Evolutionary conservation across 2,797 vertebrate species (phyloP), one percentile per base, ranked within the genome.

Genomic region (Falco columbarius): DNA sequence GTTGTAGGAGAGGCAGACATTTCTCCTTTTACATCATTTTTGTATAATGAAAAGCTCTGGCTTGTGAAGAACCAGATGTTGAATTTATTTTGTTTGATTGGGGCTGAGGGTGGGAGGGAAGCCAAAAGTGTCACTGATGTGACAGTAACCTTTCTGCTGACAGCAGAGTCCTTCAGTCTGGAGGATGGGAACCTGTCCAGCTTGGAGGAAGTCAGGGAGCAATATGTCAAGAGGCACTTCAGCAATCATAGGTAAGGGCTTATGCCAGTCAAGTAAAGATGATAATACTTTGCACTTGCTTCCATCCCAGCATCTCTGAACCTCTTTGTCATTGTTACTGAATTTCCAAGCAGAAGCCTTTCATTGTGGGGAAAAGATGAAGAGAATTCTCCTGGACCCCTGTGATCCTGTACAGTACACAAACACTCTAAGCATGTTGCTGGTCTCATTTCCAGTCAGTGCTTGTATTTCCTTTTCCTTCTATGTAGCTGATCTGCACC

Each of bases 151-250:
- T 93, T 97, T 95, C 70, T 95, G 63, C 77, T 94, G 65, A 82
- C 81, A 73, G 59, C 90, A 98, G 98, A 96, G 10, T 81, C 83
- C 81, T 97, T 97, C 83, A 95, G 97, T 44, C 83, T 98, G 81
- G 97, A 98, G 52, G 98, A 98, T 82, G 97, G 94, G 24, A 98
- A 95, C 52, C 98, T 96, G 1, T 97, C 89, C 75, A 98, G 67
- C 95, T 90, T 99, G 96, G 97, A 98, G 82, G 98, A 98, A 82
- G 96, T 98, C 79, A 98, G 96, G 86, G 97, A 98, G 44, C 97
- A 98, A 67, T 99, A 98, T 55, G 85, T 97, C 84, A 97, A 76
- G 29, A 94, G 95, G 44, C 96, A 97, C 87, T 98, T 95, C 6
- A 79, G 58, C 49, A 86, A 92, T 49, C 73, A 94, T 54, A 97